These are phyloP conservation scores for Pachydiplax longipennis DNA, from an alignment of 2,888 invertebrate genomes.

Conservation along the genomic window DNA sequence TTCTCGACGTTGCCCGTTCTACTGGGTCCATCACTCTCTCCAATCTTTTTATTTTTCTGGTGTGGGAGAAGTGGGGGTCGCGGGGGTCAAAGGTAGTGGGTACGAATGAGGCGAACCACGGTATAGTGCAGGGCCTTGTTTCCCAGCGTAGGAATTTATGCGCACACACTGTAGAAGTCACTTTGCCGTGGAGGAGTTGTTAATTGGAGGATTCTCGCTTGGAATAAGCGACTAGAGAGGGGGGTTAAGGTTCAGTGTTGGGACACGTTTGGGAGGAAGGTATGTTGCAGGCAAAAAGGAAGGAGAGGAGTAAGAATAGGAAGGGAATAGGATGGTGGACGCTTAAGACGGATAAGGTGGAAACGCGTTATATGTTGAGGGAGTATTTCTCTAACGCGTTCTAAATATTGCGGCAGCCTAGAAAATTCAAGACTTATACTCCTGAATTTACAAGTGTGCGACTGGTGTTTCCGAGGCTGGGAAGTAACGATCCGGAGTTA, in stretches of 20 bases:
- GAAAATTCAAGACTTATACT: too few species aligned
- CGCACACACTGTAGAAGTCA: conserved; percentile 28
- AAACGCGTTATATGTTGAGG: neutral
- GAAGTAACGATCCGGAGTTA: too few species aligned
- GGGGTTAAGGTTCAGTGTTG: neutral
- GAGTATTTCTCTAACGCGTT: too few species aligned
- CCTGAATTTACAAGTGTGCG: too few species aligned
- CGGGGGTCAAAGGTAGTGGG: neutral
- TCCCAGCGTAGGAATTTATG: conserved; percentile 37
- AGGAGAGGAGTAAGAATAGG: neutral
- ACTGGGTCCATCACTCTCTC: neutral
- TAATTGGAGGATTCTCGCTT: conserved; percentile 41
- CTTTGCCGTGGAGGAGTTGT: conserved; percentile 36
- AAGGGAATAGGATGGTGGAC: neutral
- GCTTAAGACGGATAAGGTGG: neutral
- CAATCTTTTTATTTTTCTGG: neutral
- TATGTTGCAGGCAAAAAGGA: neutral
- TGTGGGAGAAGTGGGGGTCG: neutral
- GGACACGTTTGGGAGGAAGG: neutral
- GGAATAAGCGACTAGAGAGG: conserved; percentile 11
- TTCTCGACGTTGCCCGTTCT: neutral
- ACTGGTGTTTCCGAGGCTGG: too few species aligned
- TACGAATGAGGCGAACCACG: conserved; percentile 36
- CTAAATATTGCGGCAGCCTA: too few species aligned
- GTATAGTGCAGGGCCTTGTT: conserved; percentile 40